Conservation (phyloP, 2,888 invertebrate genomes). For the Philonicus albiceps region DNA sequence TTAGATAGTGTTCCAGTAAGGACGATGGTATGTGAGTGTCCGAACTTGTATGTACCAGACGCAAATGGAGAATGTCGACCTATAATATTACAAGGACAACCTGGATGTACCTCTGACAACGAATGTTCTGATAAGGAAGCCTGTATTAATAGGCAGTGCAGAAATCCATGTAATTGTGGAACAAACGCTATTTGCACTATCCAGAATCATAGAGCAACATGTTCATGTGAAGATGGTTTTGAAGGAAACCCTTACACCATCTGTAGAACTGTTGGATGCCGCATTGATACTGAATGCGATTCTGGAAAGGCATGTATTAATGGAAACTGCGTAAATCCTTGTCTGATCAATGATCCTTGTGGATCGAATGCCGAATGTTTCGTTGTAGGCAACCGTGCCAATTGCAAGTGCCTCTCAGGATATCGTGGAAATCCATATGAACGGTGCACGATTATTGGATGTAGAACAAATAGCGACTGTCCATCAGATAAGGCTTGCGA, state of each 20-base stretch:
- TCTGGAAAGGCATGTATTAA: slow-evolving; percentile 84
- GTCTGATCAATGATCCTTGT: slow-evolving; percentile 80
- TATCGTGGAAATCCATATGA: slow-evolving; percentile 81
- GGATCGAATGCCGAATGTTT: slow-evolving; percentile 85
- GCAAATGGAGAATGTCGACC: slow-evolving; percentile 80
- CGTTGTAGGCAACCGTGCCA: slow-evolving; percentile 74
- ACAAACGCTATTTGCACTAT: slow-evolving; percentile 83
- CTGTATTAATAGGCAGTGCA: slow-evolving; percentile 85
- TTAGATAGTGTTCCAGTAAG: slow-evolving; percentile 85
- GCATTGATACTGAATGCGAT: slow-evolving; percentile 83
- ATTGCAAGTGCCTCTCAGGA: slow-evolving; percentile 83
- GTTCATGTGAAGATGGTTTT: slow-evolving; percentile 83
- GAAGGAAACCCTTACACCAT: slow-evolving; percentile 86
- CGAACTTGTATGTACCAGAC: slow-evolving; percentile 84
- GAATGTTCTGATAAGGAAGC: slow-evolving; percentile 83
- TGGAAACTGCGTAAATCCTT: slow-evolving; percentile 86
- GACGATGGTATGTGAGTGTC: slow-evolving; percentile 88
- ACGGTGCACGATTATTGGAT: slow-evolving; percentile 81
- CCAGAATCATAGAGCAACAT: slow-evolving; percentile 83
- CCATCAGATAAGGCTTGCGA: slow-evolving; percentile 84
- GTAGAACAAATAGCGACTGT: slow-evolving; percentile 86
- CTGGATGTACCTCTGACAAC: slow-evolving; percentile 79
- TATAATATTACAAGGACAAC: slow-evolving; percentile 70
- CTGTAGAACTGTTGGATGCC: slow-evolving; percentile 83
- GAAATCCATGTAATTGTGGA: slow-evolving; percentile 89